These are phyloP conservation scores for Vidua chalybeata DNA, from an alignment of 2,113 vertebrate species.

Conservation along the genomic window DNA sequence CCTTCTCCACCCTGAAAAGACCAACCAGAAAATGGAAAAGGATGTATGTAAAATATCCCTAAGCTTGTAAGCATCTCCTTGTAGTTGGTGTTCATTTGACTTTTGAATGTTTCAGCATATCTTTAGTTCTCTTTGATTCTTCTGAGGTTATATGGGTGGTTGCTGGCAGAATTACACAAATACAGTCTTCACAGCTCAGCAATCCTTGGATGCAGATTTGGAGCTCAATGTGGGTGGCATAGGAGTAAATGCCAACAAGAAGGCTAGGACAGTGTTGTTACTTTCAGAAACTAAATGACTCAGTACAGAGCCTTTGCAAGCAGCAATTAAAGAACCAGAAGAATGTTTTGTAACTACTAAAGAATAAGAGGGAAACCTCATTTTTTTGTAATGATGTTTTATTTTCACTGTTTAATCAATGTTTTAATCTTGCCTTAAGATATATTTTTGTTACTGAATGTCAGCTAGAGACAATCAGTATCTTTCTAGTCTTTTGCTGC, in stretches of 20 bases:
- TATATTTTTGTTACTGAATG: background rate
- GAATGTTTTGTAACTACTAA: slow-evolving; percentile 48
- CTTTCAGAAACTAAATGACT: slow-evolving; percentile 70
- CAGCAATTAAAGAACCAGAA: slow-evolving; percentile 64
- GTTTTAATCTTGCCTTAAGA: slow-evolving; percentile 24
- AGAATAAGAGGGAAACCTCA: slow-evolving; percentile 20
- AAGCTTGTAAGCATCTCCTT: background rate
- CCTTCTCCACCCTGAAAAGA: background rate
- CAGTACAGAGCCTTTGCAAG: slow-evolving; percentile 59
- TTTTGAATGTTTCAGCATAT: slow-evolving; percentile 69
- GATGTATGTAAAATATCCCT: background rate
- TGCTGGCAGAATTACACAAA: slow-evolving; percentile 78
- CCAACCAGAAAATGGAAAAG: background rate
- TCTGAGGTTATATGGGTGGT: slow-evolving; percentile 80
- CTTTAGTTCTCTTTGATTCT: slow-evolving; percentile 78
- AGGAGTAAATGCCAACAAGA: slow-evolving; percentile 72
- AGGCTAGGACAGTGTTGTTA: slow-evolving; percentile 71
- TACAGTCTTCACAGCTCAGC: slow-evolving; percentile 77
- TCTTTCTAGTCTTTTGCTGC: background rate
- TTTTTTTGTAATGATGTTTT: slow-evolving; percentile 18
- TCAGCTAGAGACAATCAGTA: background rate
- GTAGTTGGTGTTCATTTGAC: slow-evolving; percentile 26
- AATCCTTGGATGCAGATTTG: slow-evolving; percentile 74
- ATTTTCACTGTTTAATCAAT: slow-evolving; percentile 15
- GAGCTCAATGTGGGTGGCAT: slow-evolving; percentile 81